phyloP scores from a whole-genome alignment of 1,140 invertebrate genomes.

The Tetranychus urticae region DNA sequence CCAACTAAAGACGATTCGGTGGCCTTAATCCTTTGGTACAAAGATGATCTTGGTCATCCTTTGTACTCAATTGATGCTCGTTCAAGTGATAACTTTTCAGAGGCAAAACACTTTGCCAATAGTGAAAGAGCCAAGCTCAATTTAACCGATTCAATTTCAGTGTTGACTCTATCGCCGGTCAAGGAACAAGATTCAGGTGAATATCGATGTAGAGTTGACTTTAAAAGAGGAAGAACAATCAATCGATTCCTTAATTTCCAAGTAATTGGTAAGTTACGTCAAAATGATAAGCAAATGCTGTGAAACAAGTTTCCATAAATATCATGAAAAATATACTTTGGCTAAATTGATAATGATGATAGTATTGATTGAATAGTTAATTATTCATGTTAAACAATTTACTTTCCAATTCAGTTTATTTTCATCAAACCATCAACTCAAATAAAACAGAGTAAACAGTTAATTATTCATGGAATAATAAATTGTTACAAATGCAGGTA shows the following conservation, averaged over 20 bases:
- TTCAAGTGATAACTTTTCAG: neutral
- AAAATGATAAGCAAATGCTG: too few species aligned
- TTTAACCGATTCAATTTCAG: neutral
- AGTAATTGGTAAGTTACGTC: conserved; percentile 12
- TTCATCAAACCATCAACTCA: too few species aligned
- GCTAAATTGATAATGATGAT: too few species aligned
- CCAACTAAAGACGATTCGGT: conserved; percentile 47
- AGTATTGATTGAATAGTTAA: too few species aligned
- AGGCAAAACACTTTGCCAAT: neutral
- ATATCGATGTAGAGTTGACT: conserved; percentile 4
- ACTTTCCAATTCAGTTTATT: too few species aligned
- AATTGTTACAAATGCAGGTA: too few species aligned
- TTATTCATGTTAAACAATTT: too few species aligned
- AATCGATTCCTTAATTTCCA: conserved; percentile 11
- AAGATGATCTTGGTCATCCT: conserved; percentile 33
- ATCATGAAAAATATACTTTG: too few species aligned
- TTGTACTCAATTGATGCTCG: conserved; percentile 5
- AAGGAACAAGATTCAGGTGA: conserved; percentile 1
- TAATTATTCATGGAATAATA: too few species aligned
- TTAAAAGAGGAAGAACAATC: conserved; percentile 30
- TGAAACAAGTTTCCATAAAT: too few species aligned
- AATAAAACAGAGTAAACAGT: too few species aligned
- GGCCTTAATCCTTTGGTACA: conserved; percentile 73
- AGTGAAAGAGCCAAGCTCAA: neutral
- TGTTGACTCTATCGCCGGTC: conserved; percentile 1